Evolutionary conservation across 2,888 invertebrate genomes (phyloP).

Genomic region (Phoronis australis): DNA sequence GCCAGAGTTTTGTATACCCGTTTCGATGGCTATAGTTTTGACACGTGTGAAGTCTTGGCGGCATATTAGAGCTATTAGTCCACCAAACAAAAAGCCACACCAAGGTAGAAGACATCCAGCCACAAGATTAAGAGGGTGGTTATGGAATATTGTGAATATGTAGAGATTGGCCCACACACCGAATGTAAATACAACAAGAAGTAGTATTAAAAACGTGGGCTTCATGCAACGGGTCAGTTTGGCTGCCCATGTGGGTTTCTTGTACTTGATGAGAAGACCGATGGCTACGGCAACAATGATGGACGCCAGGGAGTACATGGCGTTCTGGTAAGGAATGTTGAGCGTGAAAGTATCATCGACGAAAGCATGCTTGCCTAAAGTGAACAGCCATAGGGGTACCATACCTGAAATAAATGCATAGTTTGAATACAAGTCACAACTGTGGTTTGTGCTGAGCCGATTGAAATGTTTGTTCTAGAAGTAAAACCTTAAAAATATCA

Average conservation of each 20-base stretch:
- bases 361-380: slow-evolving; percentile 40
- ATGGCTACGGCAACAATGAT: slow-evolving; percentile 54
- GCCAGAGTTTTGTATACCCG: slow-evolving; percentile 78
- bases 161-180: slow-evolving; percentile 54
- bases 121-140: slow-evolving; percentile 27
- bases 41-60: slow-evolving; percentile 50
- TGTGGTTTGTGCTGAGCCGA: too few species aligned
- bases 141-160: slow-evolving; percentile 52
- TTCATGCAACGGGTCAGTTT: slow-evolving; percentile 42
- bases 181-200: slow-evolving; percentile 52
- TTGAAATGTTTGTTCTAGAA: too few species aligned
- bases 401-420: too few species aligned
- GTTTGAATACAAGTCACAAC: too few species aligned
- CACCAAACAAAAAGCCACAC: slow-evolving; percentile 55
- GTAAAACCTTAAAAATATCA: too few species aligned
- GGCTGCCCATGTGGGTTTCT: slow-evolving; percentile 41
- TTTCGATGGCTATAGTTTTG: slow-evolving; percentile 77
- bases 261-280: slow-evolving; percentile 52
- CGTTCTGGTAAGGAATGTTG: slow-evolving; percentile 52
- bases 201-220: slow-evolving; percentile 52
- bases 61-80: slow-evolving; percentile 32
- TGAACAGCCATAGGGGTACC: slow-evolving; percentile 57
- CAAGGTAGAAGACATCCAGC: slow-evolving; percentile 54
- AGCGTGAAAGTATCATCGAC: slow-evolving; percentile 15
- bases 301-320: slow-evolving; percentile 51